Evolutionary conservation across 2,113 vertebrate genomes (phyloP).

Genomic region (Lipophrys pholis): DNA sequence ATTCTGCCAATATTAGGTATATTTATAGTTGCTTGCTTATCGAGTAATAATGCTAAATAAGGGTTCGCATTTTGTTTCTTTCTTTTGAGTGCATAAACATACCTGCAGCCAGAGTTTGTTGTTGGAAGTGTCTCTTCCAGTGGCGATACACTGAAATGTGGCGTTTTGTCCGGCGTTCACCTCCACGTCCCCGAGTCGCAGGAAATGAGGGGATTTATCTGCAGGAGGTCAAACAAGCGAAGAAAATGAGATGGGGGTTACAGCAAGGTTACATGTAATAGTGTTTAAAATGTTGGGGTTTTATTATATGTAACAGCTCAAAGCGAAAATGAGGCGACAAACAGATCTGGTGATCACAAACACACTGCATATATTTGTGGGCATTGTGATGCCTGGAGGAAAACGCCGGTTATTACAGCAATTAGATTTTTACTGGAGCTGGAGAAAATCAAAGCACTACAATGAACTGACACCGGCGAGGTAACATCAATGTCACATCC

Average conservation of each 20-base stretch:
- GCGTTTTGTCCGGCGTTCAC: constrained; percentile 99
- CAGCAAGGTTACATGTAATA: not conserved
- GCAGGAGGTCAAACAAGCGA: constrained; percentile 50
- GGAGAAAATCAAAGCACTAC: constrained; percentile 24
- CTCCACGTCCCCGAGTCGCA: constrained; percentile 97
- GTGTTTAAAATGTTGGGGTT: not conserved
- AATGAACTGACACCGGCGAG: constrained; percentile 51
- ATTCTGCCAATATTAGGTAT: not conserved
- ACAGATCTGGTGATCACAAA: constrained; percentile 36
- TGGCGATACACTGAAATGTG: constrained; percentile 98
- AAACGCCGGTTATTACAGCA: constrained; percentile 43
- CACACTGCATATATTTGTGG: constrained; percentile 14
- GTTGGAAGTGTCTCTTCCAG: constrained; percentile 92
- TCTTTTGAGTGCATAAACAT: constrained; percentile 23
- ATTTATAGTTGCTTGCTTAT: not conserved
- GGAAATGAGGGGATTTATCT: constrained; percentile 99
- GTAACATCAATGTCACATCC: constrained; percentile 53
- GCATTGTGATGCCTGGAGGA: constrained; percentile 31
- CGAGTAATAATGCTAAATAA: not conserved
- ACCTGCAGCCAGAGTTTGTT: constrained; percentile 99
- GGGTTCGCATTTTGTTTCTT: not conserved
- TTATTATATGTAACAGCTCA: constrained; percentile 5
- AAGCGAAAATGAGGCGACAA: constrained; percentile 34
- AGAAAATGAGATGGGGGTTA: constrained; percentile 1
- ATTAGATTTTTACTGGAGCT: constrained; percentile 49